A percentile compares a stretch with the other conserved stretches of the same genome.
These are phyloP conservation scores for Forbesichthys agassizii DNA, from an alignment of 2,113 vertebrate species.

Conservation along the genomic window DNA sequence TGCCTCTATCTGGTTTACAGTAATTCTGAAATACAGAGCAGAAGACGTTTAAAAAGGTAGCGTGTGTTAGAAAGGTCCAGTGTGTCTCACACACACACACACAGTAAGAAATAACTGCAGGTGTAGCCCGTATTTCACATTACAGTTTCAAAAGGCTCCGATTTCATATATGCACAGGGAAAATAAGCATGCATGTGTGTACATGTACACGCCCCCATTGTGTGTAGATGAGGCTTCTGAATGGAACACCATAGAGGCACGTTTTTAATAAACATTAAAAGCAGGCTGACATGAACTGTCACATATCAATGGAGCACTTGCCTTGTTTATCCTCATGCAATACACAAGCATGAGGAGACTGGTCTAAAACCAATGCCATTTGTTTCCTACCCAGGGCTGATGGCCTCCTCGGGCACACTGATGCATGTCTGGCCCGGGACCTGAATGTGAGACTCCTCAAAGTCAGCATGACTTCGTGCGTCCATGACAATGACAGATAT, in stretches of 20 bases:
- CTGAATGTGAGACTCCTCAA: constrained; percentile 87
- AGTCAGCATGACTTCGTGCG: constrained; percentile 82
- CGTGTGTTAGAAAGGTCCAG: background rate
- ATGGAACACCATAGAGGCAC: too few species aligned
- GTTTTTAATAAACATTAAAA: too few species aligned
- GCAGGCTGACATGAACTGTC: too few species aligned
- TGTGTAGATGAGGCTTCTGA: too few species aligned
- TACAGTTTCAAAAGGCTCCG: too few species aligned
- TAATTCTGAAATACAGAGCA: constrained; percentile 79
- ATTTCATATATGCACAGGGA: too few species aligned
- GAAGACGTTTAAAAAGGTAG: background rate
- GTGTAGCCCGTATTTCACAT: too few species aligned
- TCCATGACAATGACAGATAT: constrained; percentile 91
- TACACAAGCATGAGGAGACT: background rate
- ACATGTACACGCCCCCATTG: too few species aligned
- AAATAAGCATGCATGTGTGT: too few species aligned
- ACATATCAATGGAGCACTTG: too few species aligned
- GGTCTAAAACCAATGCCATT: background rate
- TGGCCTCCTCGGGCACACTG: constrained; percentile 90
- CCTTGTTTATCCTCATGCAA: too few species aligned
- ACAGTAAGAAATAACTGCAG: background rate
- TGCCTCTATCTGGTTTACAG: constrained; percentile 87
- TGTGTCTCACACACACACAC: background rate
- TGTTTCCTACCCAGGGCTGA: constrained; percentile 86
- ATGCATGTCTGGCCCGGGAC: constrained; percentile 77